A percentile compares a stretch with the other conserved stretches of the same genome.
These are phyloP conservation scores for Lycodopsis pacificus DNA, from an alignment of 2,797 vertebrate genomes.

Conservation along the genomic window DNA sequence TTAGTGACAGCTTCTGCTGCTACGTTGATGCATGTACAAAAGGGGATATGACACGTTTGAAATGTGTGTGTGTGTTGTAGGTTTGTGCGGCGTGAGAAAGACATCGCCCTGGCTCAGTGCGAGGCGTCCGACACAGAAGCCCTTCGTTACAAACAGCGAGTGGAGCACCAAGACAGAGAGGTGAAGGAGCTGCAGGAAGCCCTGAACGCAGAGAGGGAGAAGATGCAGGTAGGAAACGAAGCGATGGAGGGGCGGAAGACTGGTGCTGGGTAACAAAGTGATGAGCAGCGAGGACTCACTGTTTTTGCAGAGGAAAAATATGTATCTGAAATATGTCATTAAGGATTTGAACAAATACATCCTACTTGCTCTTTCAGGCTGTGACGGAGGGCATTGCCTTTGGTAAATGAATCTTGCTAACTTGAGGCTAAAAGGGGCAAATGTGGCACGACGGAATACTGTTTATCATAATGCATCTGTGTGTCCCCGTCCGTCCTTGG, in stretches of 20 bases:
- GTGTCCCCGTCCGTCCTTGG: neutral
- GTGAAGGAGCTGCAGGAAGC: slow-evolving; percentile 91
- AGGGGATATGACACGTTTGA: neutral
- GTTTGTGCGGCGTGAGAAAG: slow-evolving; percentile 96
- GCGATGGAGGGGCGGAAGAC: neutral
- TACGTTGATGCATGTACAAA: neutral
- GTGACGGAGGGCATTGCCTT: too few species aligned
- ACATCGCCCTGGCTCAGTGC: slow-evolving; percentile 91
- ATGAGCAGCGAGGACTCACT: neutral
- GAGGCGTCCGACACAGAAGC: slow-evolving; percentile 93
- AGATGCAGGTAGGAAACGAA: slow-evolving; percentile 69
- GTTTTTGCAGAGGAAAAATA: neutral
- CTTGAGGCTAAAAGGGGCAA: neutral
- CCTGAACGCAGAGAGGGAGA: slow-evolving; percentile 90
- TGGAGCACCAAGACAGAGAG: slow-evolving; percentile 92
- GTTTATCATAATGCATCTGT: neutral
- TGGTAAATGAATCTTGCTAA: neutral
- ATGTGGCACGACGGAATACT: fast-evolving
- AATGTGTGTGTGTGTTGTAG: slow-evolving; percentile 71
- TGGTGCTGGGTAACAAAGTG: neutral
- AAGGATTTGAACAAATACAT: neutral
- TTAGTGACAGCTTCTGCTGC: neutral
- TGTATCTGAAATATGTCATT: neutral
- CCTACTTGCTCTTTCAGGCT: neutral
- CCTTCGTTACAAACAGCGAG: slow-evolving; percentile 90